phyloP scores from a whole-genome alignment of 2,113 vertebrate species.

The Mirounga angustirostris region DNA sequence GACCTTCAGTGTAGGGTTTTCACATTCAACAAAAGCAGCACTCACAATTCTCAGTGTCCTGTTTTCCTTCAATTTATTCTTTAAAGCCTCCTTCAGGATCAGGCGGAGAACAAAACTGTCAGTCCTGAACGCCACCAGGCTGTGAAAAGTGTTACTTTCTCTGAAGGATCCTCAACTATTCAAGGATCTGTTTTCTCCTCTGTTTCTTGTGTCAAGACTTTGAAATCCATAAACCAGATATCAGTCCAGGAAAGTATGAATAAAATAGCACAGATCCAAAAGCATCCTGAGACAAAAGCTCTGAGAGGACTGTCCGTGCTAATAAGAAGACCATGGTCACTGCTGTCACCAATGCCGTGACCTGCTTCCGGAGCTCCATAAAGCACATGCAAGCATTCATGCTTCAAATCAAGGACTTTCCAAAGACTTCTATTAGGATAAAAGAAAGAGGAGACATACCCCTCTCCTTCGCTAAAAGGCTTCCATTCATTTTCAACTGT shows the following conservation, averaged over 20 bases:
- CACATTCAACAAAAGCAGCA: neutral
- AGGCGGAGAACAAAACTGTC: neutral
- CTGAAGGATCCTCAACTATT: neutral
- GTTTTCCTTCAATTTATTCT: neutral
- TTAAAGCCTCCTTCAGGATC: neutral
- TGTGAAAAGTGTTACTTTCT: neutral
- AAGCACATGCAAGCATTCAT: neutral
- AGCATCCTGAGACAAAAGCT: neutral
- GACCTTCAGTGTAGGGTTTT: neutral
- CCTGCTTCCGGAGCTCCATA: neutral
- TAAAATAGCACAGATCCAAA: neutral
- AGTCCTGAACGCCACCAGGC: neutral
- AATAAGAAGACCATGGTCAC: neutral
- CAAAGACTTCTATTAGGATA: neutral
- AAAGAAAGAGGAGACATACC: neutral
- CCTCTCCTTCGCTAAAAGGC: neutral
- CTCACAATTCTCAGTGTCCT: neutral
- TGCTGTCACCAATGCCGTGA: rapidly evolving
- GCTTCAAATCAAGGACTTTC: neutral
- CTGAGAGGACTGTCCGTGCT: neutral
- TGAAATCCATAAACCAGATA: neutral
- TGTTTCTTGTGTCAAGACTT: neutral
- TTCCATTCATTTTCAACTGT: slow-evolving; percentile 91
- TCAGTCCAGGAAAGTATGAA: neutral
- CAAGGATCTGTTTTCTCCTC: neutral